These are phyloP conservation scores for Apis dorsata DNA, from an alignment of 1,140 invertebrate species.

Conservation along the genomic window DNA sequence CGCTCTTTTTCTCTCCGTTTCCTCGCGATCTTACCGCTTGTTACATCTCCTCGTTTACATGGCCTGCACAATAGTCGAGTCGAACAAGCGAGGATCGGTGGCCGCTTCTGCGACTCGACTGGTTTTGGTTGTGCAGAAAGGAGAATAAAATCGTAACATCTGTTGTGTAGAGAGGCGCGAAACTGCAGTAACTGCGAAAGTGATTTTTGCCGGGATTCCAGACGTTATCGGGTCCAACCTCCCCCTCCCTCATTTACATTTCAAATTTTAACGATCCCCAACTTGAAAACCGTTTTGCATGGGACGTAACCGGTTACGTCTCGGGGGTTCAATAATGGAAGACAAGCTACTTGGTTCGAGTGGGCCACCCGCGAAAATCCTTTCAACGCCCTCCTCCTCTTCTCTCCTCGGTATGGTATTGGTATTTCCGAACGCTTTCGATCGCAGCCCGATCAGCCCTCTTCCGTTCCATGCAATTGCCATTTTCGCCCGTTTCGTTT, in stretches of 20 bases:
- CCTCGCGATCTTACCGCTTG: neutral
- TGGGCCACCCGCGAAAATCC: conserved; percentile 25
- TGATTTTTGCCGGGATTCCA: conserved; percentile 60
- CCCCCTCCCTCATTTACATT: conserved; percentile 56
- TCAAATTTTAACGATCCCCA: conserved; percentile 61
- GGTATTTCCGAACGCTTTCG: neutral
- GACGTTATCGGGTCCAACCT: conserved; percentile 45
- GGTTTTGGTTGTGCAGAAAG: neutral
- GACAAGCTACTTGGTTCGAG: conserved; percentile 37
- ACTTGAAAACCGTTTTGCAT: conserved; percentile 59
- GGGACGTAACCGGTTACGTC: conserved; percentile 49
- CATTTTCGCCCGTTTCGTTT: conserved; percentile 18
- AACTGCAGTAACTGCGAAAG: conserved; percentile 40
- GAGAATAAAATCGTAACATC: conserved; percentile 57
- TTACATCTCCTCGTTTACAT: neutral
- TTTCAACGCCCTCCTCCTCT: conserved; percentile 7
- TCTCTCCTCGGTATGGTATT: neutral
- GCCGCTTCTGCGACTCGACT: no score
- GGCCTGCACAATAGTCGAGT: no score
- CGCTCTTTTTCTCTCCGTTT: neutral
- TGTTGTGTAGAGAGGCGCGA: conserved; percentile 39
- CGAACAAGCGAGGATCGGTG: no score
- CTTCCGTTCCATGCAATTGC: neutral
- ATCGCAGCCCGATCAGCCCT: neutral
- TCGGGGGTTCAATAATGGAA: conserved; percentile 54